Evolutionary conservation across 2,797 vertebrate genomes (phyloP), one percentile per base, ranked within the genome.

Genomic region (Leucoraja ocellata): DNA sequence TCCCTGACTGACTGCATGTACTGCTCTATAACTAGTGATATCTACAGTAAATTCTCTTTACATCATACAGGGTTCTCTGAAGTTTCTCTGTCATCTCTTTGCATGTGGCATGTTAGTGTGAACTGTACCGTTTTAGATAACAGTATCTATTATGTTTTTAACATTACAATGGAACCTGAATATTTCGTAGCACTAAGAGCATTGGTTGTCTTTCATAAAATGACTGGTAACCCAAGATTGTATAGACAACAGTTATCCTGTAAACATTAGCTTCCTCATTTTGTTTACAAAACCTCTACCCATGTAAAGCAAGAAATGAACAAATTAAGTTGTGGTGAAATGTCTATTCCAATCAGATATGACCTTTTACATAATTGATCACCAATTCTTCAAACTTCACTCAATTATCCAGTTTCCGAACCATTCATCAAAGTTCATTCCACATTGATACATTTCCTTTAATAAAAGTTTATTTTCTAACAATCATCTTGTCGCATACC

Each of bases 61-160:
- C 0, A 84, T 16, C 16, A 88, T 63, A 65, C 0, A 10, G 61
- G 61, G 61, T 21, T 61, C 58, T 74, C 63, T 21, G 58, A 32
- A 68, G 36, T 39, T 84, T 88, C 39, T 74, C 21, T 76, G 39
- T 11, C 73, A 54, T 92, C 90, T 92, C 36, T 92, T 58, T 92
- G 90, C 90, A 92, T 92, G 90, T 92, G 74, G 90, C 90, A 92
- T 10, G 90, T 92, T 92, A 54, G 36, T 74, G 23, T 76, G 90
- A 92, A 71, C 71, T 76, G 13, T 25, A 23, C 39, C n/a, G 39
- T 74, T 76, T 92, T n/a, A 2, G 23, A 54, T 76, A 11, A 76
- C 46, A 61, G 46, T 13, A 46, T 23, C 81, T 10, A 61, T 74
- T 73, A 4, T 46, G 4, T 23, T 92, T 46, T 76, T n/a, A 28